Conservation (phyloP, 2,797 vertebrate genomes). For the Danio aesculapii region DNA sequence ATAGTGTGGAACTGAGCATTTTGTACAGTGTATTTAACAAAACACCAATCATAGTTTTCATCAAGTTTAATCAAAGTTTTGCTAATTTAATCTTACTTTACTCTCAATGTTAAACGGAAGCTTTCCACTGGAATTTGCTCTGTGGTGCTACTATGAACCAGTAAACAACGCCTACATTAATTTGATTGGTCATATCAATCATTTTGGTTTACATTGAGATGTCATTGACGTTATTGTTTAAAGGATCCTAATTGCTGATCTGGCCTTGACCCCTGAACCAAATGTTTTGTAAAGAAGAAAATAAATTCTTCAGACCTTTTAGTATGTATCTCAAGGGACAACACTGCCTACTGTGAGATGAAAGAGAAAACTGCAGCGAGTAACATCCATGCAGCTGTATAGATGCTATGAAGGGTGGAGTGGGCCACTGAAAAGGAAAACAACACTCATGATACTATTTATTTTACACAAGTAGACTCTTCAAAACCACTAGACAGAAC, state of each 20-base stretch:
- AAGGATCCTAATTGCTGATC: neutral
- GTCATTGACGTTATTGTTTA: no score
- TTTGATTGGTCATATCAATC: no score
- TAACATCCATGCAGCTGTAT: neutral
- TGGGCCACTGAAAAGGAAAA: constrained; percentile 2
- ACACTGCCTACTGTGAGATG: neutral
- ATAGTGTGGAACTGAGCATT: no score
- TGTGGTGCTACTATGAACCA: no score
- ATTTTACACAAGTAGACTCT: constrained; percentile 1
- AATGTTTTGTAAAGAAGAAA: neutral
- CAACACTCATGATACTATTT: neutral
- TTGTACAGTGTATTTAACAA: no score
- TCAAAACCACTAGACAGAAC: constrained; percentile 1
- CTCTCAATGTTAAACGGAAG: no score
- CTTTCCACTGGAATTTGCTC: no score
- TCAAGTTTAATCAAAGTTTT: no score
- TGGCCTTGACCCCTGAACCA: neutral
- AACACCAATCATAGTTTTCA: no score
- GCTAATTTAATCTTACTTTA: no score
- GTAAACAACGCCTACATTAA: no score
- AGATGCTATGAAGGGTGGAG: neutral
- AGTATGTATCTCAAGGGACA: neutral
- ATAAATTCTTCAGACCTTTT: neutral
- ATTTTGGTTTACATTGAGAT: no score
- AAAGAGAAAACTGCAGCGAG: neutral